Evolutionary conservation across 2,113 vertebrate genomes (phyloP).

Genomic region (Gavialis gangeticus): DNA sequence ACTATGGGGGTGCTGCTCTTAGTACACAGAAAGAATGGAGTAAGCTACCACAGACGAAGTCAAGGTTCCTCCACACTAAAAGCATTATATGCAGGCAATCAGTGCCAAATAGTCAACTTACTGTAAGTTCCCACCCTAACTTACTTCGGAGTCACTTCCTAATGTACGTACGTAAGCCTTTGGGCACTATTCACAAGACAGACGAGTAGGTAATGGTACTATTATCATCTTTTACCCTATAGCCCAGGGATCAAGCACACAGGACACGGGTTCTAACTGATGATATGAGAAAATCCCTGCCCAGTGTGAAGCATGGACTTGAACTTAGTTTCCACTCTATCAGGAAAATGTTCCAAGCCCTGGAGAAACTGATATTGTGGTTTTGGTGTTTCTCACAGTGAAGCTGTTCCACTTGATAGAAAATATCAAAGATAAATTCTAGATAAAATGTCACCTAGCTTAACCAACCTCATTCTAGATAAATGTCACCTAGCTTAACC

Average conservation of each 20-base stretch:
- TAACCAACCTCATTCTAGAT: no score
- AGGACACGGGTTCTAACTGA: rapidly evolving
- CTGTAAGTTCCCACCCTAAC: slow-evolving; percentile 27
- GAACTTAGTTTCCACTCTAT: no score
- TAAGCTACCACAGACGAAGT: slow-evolving; percentile 27
- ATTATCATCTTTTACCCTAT: not conserved
- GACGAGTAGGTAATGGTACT: not conserved
- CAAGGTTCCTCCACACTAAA: not conserved
- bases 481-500: no score
- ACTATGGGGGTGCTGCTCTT: no score
- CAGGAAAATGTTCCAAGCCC: no score
- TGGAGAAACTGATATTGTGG: no score
- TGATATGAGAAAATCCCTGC: rapidly evolving
- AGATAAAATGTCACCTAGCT: no score
- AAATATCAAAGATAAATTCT: no score
- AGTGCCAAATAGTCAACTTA: slow-evolving; percentile 33
- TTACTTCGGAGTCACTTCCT: not conserved
- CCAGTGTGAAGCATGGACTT: not conserved
- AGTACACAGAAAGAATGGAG: not conserved
- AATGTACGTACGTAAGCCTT: not conserved
- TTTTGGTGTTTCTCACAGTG: no score
- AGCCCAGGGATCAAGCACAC: not conserved
- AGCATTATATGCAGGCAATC: slow-evolving; percentile 30
- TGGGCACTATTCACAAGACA: not conserved
- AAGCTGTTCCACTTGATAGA: no score